Evolutionary conservation across 35 echinoderm and acorn worm genomes (phyloP).

Genomic region (Ophiothrix spiculata): DNA sequence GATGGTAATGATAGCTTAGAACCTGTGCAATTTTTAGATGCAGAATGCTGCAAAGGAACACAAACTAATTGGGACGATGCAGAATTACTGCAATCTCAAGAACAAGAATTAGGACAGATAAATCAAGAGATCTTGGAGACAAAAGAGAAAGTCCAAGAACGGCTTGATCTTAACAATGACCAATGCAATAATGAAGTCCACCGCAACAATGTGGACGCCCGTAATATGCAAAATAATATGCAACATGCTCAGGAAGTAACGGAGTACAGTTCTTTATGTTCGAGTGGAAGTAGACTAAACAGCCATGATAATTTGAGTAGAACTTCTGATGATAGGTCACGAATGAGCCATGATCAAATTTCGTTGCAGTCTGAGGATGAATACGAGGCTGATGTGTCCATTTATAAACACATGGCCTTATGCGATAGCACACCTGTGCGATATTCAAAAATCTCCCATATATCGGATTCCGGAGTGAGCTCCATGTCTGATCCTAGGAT

Average conservation of each 20-base stretch:
- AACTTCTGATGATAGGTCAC: background rate
- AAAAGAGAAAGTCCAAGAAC: background rate
- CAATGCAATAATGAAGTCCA: background rate
- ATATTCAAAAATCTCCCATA: background rate
- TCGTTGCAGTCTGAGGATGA: background rate
- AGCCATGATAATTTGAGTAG: background rate
- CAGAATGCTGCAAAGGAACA: conserved; percentile 42
- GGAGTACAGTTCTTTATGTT: background rate
- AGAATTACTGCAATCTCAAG: background rate
- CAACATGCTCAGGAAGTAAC: background rate
- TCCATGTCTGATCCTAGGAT: background rate
- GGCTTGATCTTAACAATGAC: background rate
- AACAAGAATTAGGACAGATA: background rate
- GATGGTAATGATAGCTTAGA: conserved; percentile 3
- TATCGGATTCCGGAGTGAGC: background rate
- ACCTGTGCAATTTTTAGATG: conserved; percentile 17
- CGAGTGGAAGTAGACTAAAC: background rate
- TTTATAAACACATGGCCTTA: background rate
- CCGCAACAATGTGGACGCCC: background rate
- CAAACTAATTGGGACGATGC: conserved; percentile 15
- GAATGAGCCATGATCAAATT: background rate
- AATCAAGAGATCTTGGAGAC: background rate
- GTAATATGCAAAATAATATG: background rate
- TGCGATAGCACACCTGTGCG: background rate
- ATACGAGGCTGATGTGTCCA: background rate